Conservation (phyloP, 2,113 vertebrate genomes). For the Aviceda subcristata region DNA sequence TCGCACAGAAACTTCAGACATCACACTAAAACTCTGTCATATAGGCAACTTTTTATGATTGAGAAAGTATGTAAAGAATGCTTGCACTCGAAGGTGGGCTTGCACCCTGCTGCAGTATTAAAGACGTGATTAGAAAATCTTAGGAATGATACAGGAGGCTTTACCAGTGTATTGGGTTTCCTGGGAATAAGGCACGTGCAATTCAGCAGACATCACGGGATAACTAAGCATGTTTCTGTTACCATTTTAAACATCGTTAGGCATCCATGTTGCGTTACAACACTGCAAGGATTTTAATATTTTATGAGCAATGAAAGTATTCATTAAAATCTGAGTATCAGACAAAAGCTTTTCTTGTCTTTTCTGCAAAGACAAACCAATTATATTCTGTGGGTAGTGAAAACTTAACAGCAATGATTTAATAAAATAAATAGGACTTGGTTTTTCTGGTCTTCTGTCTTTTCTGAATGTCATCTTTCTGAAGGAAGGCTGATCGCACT, state of each 20-base stretch:
- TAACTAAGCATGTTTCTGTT: neutral
- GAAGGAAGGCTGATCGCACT: neutral
- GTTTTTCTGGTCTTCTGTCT: neutral
- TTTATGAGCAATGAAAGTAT: neutral
- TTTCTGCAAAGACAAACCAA: neutral
- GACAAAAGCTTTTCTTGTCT: neutral
- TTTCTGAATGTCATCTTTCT: neutral
- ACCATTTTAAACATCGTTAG: neutral
- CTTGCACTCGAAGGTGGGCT: neutral
- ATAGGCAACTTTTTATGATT: neutral
- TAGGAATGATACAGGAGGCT: neutral
- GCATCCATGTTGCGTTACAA: neutral
- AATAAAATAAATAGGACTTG: neutral
- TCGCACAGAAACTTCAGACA: neutral
- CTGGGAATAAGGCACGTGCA: neutral
- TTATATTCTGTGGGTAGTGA: neutral
- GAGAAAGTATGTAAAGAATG: neutral
- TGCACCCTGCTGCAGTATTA: neutral
- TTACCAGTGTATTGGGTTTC: neutral
- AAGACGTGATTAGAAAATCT: neutral
- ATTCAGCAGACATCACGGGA: neutral
- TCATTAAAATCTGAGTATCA: neutral
- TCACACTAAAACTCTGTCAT: fast-evolving
- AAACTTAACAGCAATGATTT: neutral
- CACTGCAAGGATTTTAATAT: neutral